A percentile compares a stretch with the other conserved stretches of the same genome.
Conservation (phyloP, 2,113 vertebrate genomes). For the Danionella cerebrum region DNA sequence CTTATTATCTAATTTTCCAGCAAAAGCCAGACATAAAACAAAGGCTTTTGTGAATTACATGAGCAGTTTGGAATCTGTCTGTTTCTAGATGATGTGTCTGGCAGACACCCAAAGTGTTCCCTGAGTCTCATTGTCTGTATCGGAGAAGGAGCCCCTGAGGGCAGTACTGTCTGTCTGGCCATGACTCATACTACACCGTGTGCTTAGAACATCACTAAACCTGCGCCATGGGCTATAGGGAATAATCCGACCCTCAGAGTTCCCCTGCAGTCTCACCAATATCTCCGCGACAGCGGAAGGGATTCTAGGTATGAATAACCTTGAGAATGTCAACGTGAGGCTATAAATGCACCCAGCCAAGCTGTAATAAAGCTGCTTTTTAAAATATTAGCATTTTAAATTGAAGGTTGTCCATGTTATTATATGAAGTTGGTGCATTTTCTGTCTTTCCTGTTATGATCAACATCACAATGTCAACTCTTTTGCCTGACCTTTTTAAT, state of each 20-base stretch:
- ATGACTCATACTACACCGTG: slow-evolving; percentile 59
- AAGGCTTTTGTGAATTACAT: slow-evolving; percentile 28
- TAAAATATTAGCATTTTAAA: no score
- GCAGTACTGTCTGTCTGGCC: slow-evolving; percentile 49
- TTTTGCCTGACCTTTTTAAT: no score
- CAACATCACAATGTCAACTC: no score
- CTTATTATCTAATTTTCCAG: not conserved
- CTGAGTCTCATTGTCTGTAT: slow-evolving; percentile 32
- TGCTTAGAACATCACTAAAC: slow-evolving; percentile 66
- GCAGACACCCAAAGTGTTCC: not conserved
- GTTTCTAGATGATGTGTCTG: slow-evolving; percentile 2
- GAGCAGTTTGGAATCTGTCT: slow-evolving; percentile 22
- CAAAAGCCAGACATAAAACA: not conserved
- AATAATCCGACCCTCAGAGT: slow-evolving; percentile 52
- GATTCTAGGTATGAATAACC: not conserved
- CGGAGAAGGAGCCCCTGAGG: slow-evolving; percentile 58
- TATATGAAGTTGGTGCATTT: no score
- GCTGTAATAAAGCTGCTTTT: not conserved
- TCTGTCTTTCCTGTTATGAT: no score
- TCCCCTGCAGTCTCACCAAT: slow-evolving; percentile 20
- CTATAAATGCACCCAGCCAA: not conserved
- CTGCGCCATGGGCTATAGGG: slow-evolving; percentile 56
- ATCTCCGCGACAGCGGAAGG: not conserved
- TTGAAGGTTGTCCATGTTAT: no score
- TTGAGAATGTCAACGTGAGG: not conserved